Evolutionary conservation across 2,797 vertebrate species (phyloP).

Genomic region (Mionectes olivaceus): DNA sequence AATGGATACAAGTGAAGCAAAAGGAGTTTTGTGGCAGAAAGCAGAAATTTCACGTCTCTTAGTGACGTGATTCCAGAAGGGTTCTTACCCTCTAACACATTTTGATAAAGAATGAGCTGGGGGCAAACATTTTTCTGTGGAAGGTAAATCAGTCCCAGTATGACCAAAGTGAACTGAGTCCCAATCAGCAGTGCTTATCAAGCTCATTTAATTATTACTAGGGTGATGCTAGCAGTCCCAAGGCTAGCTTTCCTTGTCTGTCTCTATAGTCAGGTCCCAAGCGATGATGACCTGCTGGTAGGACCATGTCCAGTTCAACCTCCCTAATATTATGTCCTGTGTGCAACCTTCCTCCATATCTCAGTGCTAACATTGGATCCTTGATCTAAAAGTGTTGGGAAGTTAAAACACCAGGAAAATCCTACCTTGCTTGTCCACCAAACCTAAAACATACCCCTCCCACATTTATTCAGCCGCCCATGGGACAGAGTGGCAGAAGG

Average conservation of each 20-base stretch:
- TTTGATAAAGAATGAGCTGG: neutral
- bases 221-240: neutral
- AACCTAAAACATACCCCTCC: fast-evolving
- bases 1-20: neutral
- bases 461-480: neutral
- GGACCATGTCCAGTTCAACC: neutral
- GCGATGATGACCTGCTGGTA: neutral
- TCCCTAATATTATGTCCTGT: fast-evolving
- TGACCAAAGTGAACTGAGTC: neutral
- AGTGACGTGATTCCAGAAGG: neutral
- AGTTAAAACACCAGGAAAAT: neutral
- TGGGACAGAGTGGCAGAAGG: neutral
- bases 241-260: neutral
- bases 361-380: neutral
- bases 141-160: neutral
- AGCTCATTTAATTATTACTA: neutral
- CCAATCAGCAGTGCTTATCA: neutral
- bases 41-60: neutral
- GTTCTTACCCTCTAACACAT: neutral
- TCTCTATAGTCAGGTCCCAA: neutral
- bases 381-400: neutral
- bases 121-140: neutral
- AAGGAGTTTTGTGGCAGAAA: neutral
- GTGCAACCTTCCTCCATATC: neutral
- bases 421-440: fast-evolving